Evolutionary conservation across 2,797 vertebrate genomes (phyloP), one percentile per base, ranked within the genome.

Genomic region (Acanthurus leucopareius): DNA sequence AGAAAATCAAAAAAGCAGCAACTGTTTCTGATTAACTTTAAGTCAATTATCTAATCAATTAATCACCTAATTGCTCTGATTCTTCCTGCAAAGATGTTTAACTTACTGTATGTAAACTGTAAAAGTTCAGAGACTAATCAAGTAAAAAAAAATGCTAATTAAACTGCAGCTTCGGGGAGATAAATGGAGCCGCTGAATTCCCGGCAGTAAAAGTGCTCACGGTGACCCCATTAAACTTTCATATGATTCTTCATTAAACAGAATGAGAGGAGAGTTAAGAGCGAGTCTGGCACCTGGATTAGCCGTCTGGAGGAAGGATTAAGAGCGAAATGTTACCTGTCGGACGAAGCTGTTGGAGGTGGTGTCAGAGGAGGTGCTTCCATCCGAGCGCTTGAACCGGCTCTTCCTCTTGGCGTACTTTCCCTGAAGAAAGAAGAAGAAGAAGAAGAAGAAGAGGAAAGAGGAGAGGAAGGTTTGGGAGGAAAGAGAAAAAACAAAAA

Each of bases 291-390:
- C 1, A 20, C 57, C 52, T 49, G 63, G 75, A 87, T 89, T 80
- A 85, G 47, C 5, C 9, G 62, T 52, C 69, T 75, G 64, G 16
- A 53, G 40, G 35, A 35, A 54, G 69, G 86, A 80, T 82, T 83
- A 80, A 65, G 69, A 17, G 71, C 75, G 65, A 85, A 71, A 53
- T 20, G 72, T 95, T 96, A 98, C 98, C 97, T 99, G 98, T 75
- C 98, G 96, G 83, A 99, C 97, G 44, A 99, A 99, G 93, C 97
- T 99, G 96, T 99, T 99, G 38, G 98, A 99, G 28, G 97, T 98
- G 68, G 98, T 99, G 93, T 99, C 98, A 0, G 98, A 99, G 4
- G 97, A 99, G 22, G 98, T 99, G 93, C 98, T 99, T 83, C 98
- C 98, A 58, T 99, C 97, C 0, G 98, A 99, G 73, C 97, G 96